Evolutionary conservation across 2,888 invertebrate genomes (phyloP).

Genomic region (Galerucella calmariensis): DNA sequence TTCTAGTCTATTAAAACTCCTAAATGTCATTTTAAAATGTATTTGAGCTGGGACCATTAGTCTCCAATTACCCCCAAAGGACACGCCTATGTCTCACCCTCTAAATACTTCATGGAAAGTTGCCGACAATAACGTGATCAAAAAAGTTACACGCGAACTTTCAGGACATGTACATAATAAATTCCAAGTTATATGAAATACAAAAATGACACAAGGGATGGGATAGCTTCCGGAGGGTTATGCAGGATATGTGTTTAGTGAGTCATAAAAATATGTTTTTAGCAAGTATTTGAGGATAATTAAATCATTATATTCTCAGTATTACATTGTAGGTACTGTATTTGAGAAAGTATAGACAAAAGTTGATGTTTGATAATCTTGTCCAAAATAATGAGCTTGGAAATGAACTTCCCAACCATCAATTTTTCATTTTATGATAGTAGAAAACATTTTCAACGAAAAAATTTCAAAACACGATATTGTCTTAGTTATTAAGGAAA

Average conservation of each 20-base stretch:
- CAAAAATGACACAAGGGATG: slow-evolving; percentile 26
- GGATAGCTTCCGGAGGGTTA: slow-evolving; percentile 16
- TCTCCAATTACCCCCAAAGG: background rate
- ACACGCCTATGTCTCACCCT: slow-evolving; percentile 19
- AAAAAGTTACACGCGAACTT: slow-evolving; percentile 33
- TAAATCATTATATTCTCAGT: background rate
- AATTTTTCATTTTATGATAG: too few species aligned
- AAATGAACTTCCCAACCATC: too few species aligned
- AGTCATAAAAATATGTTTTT: slow-evolving; percentile 5
- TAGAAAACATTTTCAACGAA: too few species aligned
- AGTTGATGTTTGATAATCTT: background rate
- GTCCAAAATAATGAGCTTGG: too few species aligned
- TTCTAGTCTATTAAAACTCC: background rate
- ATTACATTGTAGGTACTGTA: too few species aligned
- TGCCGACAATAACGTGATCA: slow-evolving; percentile 32
- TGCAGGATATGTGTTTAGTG: slow-evolving; percentile 3
- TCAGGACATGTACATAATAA: slow-evolving; percentile 25
- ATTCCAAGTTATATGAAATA: slow-evolving; percentile 22
- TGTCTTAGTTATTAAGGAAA: too few species aligned
- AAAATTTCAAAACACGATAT: too few species aligned
- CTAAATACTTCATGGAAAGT: slow-evolving; percentile 29
- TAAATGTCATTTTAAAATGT: background rate
- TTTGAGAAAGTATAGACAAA: too few species aligned
- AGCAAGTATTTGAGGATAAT: background rate
- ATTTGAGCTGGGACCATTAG: background rate